Evolutionary conservation across 2,888 invertebrate species (phyloP), one percentile per base, ranked within the genome.

Genomic region (Hyposoter dolosus): DNA sequence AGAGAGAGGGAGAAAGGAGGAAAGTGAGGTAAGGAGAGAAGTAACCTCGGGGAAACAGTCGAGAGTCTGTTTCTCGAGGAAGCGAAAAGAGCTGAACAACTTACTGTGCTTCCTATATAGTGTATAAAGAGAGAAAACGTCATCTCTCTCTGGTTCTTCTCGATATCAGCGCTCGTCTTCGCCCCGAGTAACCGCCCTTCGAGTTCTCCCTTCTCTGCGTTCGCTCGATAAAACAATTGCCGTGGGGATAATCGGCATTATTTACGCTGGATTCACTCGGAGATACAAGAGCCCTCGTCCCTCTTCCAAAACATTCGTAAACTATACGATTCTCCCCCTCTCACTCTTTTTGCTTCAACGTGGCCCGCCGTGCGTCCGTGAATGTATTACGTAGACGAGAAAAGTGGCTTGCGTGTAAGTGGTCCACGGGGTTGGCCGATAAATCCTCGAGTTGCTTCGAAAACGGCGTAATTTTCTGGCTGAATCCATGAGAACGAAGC

Each of bases 171-270:
- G 63, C 74, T 60, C 60, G 60, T 28, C 60, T 65, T 80, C 78
- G 28, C 28, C 66, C 79, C 78, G 79, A n/a, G 19, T 40, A 40
- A 40, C n/a, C 50, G 28, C 63, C 78, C 43, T 43, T 32, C 12
- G 15, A 45, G 65, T 50, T 78, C 56, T 43, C 75, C 81, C 77
- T 69, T 60, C 82, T 87, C 84, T 66, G 69, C 83, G 83, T 89
- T 92, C 91, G 92, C 88, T 92, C 93, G 93, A 94, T 94, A 94
- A 94, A 94, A 93, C 93, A 94, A 94, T 94, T 93, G 93, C 93
- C 93, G 92, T 90, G 91, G 92, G 93, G 93, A 93, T 93, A 93
- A 93, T 93, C 93, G 93, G 92, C 91, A 93, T 93, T 93, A 93
- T 93, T 93, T 93, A 93, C 93, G 93, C 93, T 91, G 93, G 93